phyloP scores from a whole-genome alignment of 2,888 invertebrate genomes.

The Laspeyria flexula region DNA sequence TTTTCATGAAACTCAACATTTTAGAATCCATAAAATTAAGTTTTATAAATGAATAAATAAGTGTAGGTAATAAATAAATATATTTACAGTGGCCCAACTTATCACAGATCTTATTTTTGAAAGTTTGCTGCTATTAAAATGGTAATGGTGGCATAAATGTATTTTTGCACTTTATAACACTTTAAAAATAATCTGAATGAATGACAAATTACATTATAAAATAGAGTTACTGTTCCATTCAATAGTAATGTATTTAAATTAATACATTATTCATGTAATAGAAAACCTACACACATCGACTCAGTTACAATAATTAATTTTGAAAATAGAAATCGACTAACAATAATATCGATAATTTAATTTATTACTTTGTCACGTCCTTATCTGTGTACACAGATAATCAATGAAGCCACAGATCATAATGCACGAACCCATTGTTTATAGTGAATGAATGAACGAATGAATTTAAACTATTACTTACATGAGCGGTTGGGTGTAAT shows the following conservation, averaged over 20 bases:
- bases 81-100: too few relatives aligned
- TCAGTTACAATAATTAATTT: conserved; percentile 32
- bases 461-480: conserved; percentile 53
- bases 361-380: conserved; percentile 56
- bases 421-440: conserved; percentile 52
- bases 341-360: conserved; percentile 55
- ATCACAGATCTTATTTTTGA: too few relatives aligned
- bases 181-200: conserved; percentile 18
- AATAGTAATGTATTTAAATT: conserved; percentile 17
- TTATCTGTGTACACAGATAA: conserved; percentile 54
- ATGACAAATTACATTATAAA: conserved; percentile 30
- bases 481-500: conserved; percentile 41
- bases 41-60: too few relatives aligned
- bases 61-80: too few relatives aligned
- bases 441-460: conserved; percentile 21
- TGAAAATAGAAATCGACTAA: conserved; percentile 34
- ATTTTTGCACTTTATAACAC: conserved; percentile 9
- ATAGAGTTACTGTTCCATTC: conserved; percentile 7
- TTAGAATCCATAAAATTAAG: too few relatives aligned
- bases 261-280: conserved; percentile 23
- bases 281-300: conserved; percentile 20
- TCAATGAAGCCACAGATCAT: conserved; percentile 52
- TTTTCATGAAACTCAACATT: too few relatives aligned
- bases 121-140: too few relatives aligned
- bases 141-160: too few relatives aligned